Percentiles rank a stretch among this genome's conserved stretches.
Conservation (phyloP, 2,888 invertebrate species). For the Tetragonula carbonaria region DNA sequence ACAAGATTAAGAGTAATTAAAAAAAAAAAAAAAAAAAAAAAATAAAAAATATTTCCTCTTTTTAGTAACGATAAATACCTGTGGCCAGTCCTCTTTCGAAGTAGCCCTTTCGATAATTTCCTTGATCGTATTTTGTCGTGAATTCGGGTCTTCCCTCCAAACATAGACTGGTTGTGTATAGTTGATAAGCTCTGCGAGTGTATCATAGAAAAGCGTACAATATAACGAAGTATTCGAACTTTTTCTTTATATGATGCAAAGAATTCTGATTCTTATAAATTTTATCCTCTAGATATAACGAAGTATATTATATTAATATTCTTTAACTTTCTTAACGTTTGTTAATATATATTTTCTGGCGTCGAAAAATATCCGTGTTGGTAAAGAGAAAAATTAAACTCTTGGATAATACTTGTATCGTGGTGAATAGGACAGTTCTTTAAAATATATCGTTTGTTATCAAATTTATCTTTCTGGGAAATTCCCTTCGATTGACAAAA, state of each 20-base stretch:
- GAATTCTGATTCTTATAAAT: neutral
- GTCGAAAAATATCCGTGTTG: too few relatives aligned
- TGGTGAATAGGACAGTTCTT: constrained; percentile 66
- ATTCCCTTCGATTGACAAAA: neutral
- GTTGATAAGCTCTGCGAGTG: constrained; percentile 91
- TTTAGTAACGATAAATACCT: constrained; percentile 85
- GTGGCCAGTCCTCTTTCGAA: constrained; percentile 95
- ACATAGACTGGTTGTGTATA: constrained; percentile 98
- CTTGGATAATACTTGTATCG: constrained; percentile 4
- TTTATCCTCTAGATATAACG: neutral
- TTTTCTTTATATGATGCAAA: neutral
- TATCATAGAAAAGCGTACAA: constrained; percentile 12
- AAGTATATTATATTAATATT: neutral
- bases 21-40: neutral
- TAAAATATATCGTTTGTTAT: neutral
- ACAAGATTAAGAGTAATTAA: neutral
- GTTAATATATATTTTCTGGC: neutral
- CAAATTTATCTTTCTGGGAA: neutral
- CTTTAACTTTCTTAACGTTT: neutral
- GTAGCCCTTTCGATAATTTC: constrained; percentile 94
- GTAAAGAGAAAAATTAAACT: neutral
- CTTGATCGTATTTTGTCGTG: constrained; percentile 94
- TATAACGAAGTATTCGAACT: neutral
- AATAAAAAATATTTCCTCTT: neutral
- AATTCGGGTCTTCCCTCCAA: constrained; percentile 96